Percentiles rank a stretch among this genome's conserved stretches.
Conservation (phyloP, 2,797 vertebrate genomes). For the Discoglossus pictus region DNA sequence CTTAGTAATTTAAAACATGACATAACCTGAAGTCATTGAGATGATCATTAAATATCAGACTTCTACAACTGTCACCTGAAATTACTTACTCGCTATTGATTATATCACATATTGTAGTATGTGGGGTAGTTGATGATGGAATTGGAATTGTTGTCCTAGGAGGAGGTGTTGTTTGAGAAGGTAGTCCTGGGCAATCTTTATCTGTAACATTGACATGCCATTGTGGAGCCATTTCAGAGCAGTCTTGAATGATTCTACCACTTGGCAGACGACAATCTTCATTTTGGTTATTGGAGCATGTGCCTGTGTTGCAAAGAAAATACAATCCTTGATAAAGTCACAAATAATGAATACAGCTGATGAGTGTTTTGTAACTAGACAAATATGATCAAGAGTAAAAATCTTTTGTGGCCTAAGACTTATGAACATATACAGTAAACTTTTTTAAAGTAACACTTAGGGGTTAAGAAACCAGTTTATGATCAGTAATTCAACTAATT, state of each 20-base stretch:
- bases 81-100: constrained; percentile 66
- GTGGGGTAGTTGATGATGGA: neutral
- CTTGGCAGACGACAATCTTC: constrained; percentile 71
- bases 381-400: too few species aligned
- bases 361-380: too few species aligned
- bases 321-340: too few species aligned
- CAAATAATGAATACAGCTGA: neutral
- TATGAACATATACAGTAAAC: too few species aligned
- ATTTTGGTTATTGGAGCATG: constrained; percentile 62
- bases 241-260: constrained; percentile 60
- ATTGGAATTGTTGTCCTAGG: constrained; percentile 14
- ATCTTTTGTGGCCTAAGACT: too few species aligned
- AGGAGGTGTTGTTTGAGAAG: neutral
- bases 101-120: constrained; percentile 56
- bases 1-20: too few species aligned
- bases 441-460: too few species aligned
- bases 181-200: constrained; percentile 27
- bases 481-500: too few species aligned
- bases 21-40: too few species aligned
- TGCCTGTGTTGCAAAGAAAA: constrained; percentile 58
- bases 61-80: constrained; percentile 62
- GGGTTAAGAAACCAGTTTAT: too few species aligned
- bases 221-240: constrained; percentile 62
- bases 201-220: constrained; percentile 58
- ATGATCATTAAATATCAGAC: too few species aligned